Percentiles rank a stretch among this genome's conserved stretches.
Conservation (phyloP, 2,113 vertebrate genomes). For the Isichthys henryi region DNA sequence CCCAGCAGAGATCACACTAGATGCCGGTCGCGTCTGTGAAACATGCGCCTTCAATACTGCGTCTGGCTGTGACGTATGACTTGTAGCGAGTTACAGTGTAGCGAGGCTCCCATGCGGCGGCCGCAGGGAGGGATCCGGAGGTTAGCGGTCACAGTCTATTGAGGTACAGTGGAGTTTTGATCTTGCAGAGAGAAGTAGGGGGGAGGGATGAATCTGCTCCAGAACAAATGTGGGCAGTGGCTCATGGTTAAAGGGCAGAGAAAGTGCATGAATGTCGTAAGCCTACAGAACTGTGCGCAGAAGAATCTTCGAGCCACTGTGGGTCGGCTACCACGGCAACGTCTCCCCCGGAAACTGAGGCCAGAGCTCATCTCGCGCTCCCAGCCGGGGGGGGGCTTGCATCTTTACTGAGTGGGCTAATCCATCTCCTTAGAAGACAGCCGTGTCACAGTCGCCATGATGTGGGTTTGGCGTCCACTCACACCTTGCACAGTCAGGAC, state of each 20-base stretch:
- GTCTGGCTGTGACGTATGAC: background rate
- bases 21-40: background rate
- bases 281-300: background rate
- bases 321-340: background rate
- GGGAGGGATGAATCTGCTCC: background rate
- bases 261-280: slow-evolving; percentile 15
- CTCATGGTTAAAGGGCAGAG: slow-evolving; percentile 7
- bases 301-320: background rate
- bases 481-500: background rate
- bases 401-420: background rate
- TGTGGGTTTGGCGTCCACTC: background rate
- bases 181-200: background rate
- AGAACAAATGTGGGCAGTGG: background rate
- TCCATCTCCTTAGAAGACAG: background rate
- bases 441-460: background rate
- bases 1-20: background rate
- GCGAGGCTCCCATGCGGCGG: background rate
- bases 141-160: slow-evolving; percentile 12
- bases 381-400: background rate
- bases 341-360: background rate
- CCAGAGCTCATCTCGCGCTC: background rate
- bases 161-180: slow-evolving; percentile 18
- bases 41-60: background rate
- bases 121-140: background rate
- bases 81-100: background rate